Conservation (phyloP, 2,888 invertebrate genomes). For the Notocelia uddmanniana region DNA sequence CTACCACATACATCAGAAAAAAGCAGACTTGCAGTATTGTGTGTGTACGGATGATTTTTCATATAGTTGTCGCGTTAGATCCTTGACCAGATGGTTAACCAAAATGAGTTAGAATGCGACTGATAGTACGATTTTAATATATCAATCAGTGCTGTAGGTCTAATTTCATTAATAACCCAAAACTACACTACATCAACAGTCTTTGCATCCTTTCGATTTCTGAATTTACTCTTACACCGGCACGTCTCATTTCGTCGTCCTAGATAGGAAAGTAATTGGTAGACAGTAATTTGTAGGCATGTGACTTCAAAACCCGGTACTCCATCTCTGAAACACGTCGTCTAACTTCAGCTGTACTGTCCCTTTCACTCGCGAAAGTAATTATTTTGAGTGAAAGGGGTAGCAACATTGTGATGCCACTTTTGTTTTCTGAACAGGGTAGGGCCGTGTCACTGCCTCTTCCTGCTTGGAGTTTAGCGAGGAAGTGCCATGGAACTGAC, state of each 20-base stretch:
- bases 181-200: not conserved
- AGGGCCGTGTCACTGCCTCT: not conserved
- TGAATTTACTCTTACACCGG: not conserved
- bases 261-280: constrained; percentile 57
- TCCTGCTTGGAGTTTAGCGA: constrained; percentile 1
- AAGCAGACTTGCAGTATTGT: too few species aligned
- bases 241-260: constrained; percentile 27
- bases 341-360: not conserved
- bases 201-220: not conserved
- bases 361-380: not conserved
- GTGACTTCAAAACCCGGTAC: constrained; percentile 58
- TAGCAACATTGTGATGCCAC: not conserved
- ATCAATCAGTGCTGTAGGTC: not conserved
- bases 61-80: too few species aligned
- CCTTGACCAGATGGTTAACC: too few species aligned
- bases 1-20: too few species aligned
- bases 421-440: not conserved
- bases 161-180: not conserved
- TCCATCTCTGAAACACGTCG: constrained; percentile 4
- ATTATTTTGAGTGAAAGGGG: not conserved
- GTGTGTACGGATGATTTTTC: too few species aligned
- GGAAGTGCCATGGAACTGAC: not conserved
- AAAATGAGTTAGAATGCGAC: too few species aligned
- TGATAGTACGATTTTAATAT: too few species aligned
- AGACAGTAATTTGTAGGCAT: constrained; percentile 63